A percentile compares a stretch with the other conserved stretches of the same genome.
These are phyloP conservation scores for Dunckerocampus dactyliophorus DNA, from an alignment of 2,113 vertebrate species.

Conservation along the genomic window DNA sequence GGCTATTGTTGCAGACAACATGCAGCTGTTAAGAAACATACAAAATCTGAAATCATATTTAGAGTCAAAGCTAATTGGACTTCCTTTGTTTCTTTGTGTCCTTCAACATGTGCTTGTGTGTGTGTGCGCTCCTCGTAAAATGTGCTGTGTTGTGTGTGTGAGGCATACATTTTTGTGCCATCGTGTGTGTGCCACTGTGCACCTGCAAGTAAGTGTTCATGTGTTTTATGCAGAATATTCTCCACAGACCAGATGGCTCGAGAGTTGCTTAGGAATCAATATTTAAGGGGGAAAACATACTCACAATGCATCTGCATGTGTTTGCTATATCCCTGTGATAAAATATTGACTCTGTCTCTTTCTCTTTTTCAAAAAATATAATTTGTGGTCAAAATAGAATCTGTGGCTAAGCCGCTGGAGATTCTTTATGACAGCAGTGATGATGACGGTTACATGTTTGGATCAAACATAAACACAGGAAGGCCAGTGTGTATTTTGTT, in stretches of 20 bases:
- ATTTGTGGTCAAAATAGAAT: slow-evolving; percentile 66
- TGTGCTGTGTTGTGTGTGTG: background rate
- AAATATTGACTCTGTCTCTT: slow-evolving; percentile 70
- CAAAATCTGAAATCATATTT: slow-evolving; percentile 23
- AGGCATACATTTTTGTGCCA: background rate
- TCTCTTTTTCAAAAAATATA: slow-evolving; percentile 68
- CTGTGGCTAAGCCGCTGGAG: slow-evolving; percentile 56
- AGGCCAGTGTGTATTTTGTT: slow-evolving; percentile 35
- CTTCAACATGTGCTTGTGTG: background rate
- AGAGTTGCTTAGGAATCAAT: slow-evolving; percentile 65
- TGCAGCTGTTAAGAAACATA: slow-evolving; percentile 15
- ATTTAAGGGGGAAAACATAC: slow-evolving; percentile 66
- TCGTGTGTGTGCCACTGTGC: background rate
- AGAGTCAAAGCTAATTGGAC: slow-evolving; percentile 26
- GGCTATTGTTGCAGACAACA: slow-evolving; percentile 36
- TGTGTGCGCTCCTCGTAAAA: background rate
- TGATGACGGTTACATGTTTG: slow-evolving; percentile 52
- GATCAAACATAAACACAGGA: slow-evolving; percentile 58
- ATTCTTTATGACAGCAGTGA: slow-evolving; percentile 59
- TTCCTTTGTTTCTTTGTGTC: slow-evolving; percentile 15
- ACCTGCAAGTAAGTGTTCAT: slow-evolving; percentile 3
- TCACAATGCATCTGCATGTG: slow-evolving; percentile 68
- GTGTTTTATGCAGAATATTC: slow-evolving; percentile 46
- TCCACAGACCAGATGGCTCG: slow-evolving; percentile 58
- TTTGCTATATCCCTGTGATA: slow-evolving; percentile 68